Evolutionary conservation across 2,113 vertebrate species (phyloP), one percentile per base, ranked within the genome.

Genomic region (Triplophysa rosa): DNA sequence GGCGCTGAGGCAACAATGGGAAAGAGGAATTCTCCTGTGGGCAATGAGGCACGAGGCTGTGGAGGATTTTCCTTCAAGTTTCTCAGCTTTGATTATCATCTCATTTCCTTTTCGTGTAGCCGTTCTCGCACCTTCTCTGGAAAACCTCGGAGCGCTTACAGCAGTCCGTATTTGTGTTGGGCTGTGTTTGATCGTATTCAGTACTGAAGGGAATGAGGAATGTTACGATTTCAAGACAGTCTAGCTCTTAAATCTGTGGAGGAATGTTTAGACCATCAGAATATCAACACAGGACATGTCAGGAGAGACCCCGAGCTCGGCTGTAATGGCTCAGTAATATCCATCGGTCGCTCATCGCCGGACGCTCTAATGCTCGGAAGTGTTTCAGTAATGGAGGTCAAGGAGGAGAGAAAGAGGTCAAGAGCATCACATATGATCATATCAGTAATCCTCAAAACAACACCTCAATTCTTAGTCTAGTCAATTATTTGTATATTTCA

Each of bases 361-460:
- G 84, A 89, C 81, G 73, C 58, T 42, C 24, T 78, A 78, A 84
- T 86, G 86, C 91, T 90, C 90, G 23, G 40, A 47, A 68, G 21
- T 8, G 3, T 23, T 33, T 64, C 64, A 68, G 69, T 23, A 21
- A 72, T 42, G 33, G 67, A 68, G 45, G 8, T 23, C 26, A 26
- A 69, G 56, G 62, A 2, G 17, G 19, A 67, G 13, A 67, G 64
- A 37, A 17, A 67, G 21, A 68, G n/a, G 49, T 52, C 49, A 52
- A 52, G 49, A 52, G 49, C 47, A 14, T 49, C 47, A 49, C 11
- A 49, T 2, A 52, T 52, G 0, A 52, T 52, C 14, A 52, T 52
- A 52, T 52, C 49, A 52, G 16, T 52, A 17, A 52, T 52, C 49
- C 49, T 17, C 5, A 17, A 52, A 52, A 16, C 5, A 16, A 16